Conservation (phyloP, 1,140 invertebrate species). For the Caerostris darwini region DNA sequence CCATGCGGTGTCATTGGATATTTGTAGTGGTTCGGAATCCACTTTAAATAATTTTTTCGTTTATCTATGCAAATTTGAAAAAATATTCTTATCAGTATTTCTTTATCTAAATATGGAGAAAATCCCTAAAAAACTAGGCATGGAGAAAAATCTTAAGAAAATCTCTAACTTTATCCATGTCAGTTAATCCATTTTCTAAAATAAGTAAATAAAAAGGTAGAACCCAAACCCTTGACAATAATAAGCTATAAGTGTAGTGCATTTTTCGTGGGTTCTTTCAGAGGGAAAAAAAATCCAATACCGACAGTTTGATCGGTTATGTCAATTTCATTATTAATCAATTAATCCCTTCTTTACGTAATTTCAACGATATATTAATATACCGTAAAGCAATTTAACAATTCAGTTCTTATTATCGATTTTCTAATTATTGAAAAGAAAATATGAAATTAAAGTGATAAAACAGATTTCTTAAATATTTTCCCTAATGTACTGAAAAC, state of each 20-base stretch:
- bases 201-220: not conserved
- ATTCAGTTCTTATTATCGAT: not conserved
- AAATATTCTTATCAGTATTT: constrained; percentile 8
- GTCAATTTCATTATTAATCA: constrained; percentile 59
- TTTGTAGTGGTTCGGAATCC: too few relatives aligned
- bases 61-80: not conserved
- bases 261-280: not conserved
- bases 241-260: constrained; percentile 35
- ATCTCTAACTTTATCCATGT: not conserved
- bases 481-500: not conserved
- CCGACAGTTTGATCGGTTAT: constrained; percentile 46
- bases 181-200: constrained; percentile 20
- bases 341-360: constrained; percentile 48
- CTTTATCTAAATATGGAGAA: not conserved
- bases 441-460: not conserved
- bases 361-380: constrained; percentile 39
- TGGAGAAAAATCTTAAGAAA: not conserved
- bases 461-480: not conserved
- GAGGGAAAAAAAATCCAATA: constrained; percentile 37
- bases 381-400: not conserved
- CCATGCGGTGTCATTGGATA: too few relatives aligned
- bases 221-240: not conserved
- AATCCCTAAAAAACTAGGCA: too few relatives aligned
- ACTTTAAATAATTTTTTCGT: not conserved
- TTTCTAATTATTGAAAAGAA: not conserved